Percentiles rank a stretch among this genome's conserved stretches.
Evolutionary conservation across 2,888 invertebrate species (phyloP).

Genomic region (Listrodromus nycthemerus): DNA sequence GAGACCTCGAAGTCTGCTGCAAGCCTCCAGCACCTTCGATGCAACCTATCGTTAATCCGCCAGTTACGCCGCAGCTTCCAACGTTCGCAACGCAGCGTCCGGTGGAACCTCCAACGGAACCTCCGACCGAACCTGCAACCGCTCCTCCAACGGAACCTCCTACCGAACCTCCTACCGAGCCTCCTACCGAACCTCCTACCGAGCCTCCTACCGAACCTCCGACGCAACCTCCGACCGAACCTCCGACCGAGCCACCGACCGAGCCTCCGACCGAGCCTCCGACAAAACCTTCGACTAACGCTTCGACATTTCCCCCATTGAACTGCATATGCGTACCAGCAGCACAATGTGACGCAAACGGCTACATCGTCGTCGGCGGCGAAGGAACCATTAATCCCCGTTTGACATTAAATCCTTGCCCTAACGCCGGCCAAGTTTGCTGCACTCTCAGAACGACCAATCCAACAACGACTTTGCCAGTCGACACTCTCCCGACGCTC

Average conservation of each 20-base stretch:
- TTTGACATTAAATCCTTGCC: constrained; percentile 69
- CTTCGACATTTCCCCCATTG: constrained; percentile 52
- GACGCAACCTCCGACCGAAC: constrained; percentile 65
- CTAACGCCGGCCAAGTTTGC: constrained; percentile 72
- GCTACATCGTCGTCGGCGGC: constrained; percentile 72
- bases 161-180: constrained; percentile 65
- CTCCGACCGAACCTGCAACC: constrained; percentile 55
- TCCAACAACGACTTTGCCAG: constrained; percentile 34
- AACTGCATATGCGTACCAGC: constrained; percentile 76
- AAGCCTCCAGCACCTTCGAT: constrained; percentile 64
- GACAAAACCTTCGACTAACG: constrained; percentile 43
- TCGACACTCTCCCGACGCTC: constrained; percentile 39
- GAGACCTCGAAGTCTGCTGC: constrained; percentile 85
- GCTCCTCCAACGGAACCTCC: constrained; percentile 61
- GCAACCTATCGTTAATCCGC: constrained; percentile 67
- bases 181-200: constrained; percentile 28
- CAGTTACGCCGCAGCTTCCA: constrained; percentile 51
- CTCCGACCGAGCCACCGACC: constrained; percentile 49
- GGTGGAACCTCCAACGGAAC: constrained; percentile 43
- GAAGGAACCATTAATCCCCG: constrained; percentile 76
- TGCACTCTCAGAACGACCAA: constrained; percentile 69
- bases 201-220: constrained; percentile 56
- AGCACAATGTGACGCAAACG: constrained; percentile 74
- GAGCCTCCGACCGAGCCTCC: constrained; percentile 51
- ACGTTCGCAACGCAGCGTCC: constrained; percentile 26